A percentile compares a stretch with the other conserved stretches of the same genome.
Conservation (phyloP, 2,888 invertebrate genomes). For the Rhogogaster chlorosoma region DNA sequence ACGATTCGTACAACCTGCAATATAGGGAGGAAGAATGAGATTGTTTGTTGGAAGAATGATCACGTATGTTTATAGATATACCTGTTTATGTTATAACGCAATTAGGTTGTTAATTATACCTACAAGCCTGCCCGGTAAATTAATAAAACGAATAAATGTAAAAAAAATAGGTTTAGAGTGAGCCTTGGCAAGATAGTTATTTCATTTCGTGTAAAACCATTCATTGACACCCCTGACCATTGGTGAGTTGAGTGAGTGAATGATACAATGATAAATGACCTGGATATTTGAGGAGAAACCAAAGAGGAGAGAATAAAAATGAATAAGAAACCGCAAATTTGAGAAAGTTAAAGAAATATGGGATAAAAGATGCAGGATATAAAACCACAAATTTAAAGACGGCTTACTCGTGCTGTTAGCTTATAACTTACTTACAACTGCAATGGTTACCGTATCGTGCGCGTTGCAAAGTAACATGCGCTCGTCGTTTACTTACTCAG, state of each 20-base stretch:
- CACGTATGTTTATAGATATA: background rate
- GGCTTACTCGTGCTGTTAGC: background rate
- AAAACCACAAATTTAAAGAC: background rate
- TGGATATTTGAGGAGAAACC: background rate
- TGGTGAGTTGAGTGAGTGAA: background rate
- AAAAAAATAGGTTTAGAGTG: background rate
- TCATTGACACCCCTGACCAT: background rate
- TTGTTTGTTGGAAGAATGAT: background rate
- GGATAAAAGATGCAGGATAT: background rate
- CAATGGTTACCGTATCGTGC: conserved; percentile 27
- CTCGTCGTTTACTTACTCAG: conserved; percentile 73
- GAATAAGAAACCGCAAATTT: background rate
- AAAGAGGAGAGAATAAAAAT: background rate
- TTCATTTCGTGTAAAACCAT: background rate
- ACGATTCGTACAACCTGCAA: conserved; percentile 62
- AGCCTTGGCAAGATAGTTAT: background rate
- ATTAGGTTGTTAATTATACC: background rate
- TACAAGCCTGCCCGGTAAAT: background rate
- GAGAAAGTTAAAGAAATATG: background rate
- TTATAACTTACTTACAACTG: conserved; percentile 6
- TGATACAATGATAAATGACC: background rate
- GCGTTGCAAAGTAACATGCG: conserved; percentile 57
- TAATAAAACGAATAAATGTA: background rate
- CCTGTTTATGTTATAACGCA: background rate
- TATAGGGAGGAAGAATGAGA: background rate